Percentiles rank a stretch among this genome's conserved stretches.
These are phyloP conservation scores for Sinocyclocheilus maitianheensis DNA, from an alignment of 2,113 vertebrate genomes.

Conservation along the genomic window DNA sequence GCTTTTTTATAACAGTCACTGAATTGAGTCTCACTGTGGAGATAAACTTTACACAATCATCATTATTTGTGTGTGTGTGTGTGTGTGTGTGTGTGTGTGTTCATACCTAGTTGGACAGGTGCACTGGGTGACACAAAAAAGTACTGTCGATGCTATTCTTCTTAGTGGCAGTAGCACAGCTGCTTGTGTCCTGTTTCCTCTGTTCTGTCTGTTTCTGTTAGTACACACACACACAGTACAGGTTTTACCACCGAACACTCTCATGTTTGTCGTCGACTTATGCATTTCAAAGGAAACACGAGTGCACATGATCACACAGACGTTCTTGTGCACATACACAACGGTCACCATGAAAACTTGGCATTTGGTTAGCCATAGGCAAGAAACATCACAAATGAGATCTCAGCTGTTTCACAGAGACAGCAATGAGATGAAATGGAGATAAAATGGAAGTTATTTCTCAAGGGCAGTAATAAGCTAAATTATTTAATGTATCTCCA, in stretches of 20 bases:
- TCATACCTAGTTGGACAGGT: conserved; percentile 62
- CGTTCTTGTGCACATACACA: background rate
- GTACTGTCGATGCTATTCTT: conserved; percentile 54
- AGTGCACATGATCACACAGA: background rate
- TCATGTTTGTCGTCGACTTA: conserved; percentile 72
- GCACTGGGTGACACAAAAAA: conserved; percentile 62
- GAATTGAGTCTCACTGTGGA: background rate
- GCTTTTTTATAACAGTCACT: background rate
- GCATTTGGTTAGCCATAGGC: background rate
- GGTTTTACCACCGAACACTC: conserved; percentile 70
- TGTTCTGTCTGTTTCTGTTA: background rate
- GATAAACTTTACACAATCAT: background rate
- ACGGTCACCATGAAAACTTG: too few relatives aligned
- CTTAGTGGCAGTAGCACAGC: conserved; percentile 54
- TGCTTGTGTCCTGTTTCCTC: conserved; percentile 56
- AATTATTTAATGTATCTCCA: background rate
- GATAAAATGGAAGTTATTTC: background rate
- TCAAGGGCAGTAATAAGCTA: background rate
- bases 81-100: background rate
- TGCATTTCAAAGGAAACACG: conserved; percentile 10
- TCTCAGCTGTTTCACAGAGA: background rate
- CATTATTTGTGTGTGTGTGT: background rate
- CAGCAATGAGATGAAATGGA: background rate
- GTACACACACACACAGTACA: conserved; percentile 51
- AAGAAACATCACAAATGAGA: background rate